Evolutionary conservation across 2,888 invertebrate genomes (phyloP).

Genomic region (Chymomyza fuscimana): DNA sequence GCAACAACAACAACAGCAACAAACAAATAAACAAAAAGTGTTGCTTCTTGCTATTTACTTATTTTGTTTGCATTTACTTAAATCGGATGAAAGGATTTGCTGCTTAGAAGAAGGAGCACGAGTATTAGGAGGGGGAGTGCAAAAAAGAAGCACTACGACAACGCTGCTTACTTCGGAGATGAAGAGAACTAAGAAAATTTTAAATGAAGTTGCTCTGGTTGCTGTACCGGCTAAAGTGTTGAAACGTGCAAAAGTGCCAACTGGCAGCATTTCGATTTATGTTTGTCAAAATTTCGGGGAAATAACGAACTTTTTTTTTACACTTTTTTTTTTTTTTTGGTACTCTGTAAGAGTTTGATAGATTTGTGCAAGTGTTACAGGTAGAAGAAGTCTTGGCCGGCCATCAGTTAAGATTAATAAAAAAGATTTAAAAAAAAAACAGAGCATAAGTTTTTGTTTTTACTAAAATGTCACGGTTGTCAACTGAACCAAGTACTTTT

Average conservation of each 20-base stretch:
- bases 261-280: conserved; percentile 26
- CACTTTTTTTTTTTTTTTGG: background rate
- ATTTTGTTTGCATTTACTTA: conserved; percentile 73
- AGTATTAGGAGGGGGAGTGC: conserved; percentile 5
- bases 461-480: too few relatives aligned
- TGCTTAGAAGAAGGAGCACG: conserved; percentile 63
- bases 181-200: background rate
- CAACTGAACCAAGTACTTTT: too few relatives aligned
- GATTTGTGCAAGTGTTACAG: too few relatives aligned
- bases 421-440: too few relatives aligned
- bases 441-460: too few relatives aligned
- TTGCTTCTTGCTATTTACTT: conserved; percentile 74
- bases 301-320: background rate
- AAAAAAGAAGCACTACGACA: background rate
- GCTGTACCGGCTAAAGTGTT: conserved; percentile 22
- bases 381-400: too few relatives aligned
- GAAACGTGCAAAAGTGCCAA: conserved; percentile 45
- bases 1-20: conserved; percentile 13
- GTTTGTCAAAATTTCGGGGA: conserved; percentile 33
- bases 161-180: too few relatives aligned
- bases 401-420: too few relatives aligned
- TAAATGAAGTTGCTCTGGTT: conserved; percentile 4
- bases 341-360: too few relatives aligned
- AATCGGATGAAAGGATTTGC: conserved; percentile 74
- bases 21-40: conserved; percentile 46